Evolutionary conservation across 2,797 vertebrate genomes (phyloP).

Genomic region (Cirrhinus molitorella): DNA sequence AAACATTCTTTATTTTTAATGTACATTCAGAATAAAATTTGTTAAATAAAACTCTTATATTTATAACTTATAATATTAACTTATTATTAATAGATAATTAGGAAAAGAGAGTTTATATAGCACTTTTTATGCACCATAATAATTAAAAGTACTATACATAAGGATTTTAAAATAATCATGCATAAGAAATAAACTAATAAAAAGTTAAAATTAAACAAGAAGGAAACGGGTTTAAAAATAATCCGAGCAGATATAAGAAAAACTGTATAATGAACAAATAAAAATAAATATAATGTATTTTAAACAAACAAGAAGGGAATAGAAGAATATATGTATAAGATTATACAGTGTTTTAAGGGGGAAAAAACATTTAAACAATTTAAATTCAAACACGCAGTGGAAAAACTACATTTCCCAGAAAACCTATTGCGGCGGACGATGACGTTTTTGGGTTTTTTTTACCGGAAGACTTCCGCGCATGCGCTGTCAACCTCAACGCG

Average conservation of each 20-base stretch:
- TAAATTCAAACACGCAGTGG: not conserved
- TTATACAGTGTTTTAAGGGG: not conserved
- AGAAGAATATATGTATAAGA: not conserved
- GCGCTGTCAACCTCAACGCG: constrained; percentile 74
- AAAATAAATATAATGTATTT: not conserved
- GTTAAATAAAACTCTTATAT: not conserved
- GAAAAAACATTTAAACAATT: not conserved
- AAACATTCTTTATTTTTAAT: not conserved
- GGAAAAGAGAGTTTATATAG: not conserved
- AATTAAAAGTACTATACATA: not conserved
- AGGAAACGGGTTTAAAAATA: not conserved
- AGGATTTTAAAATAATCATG: not conserved
- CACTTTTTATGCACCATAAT: not conserved
- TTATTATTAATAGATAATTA: not conserved
- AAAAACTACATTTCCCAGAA: constrained; percentile 47
- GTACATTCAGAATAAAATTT: no score
- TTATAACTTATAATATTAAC: no score
- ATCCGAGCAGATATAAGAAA: not conserved
- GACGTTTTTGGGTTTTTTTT: constrained; percentile 56
- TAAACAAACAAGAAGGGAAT: not conserved
- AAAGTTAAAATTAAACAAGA: not conserved
- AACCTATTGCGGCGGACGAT: constrained; percentile 51
- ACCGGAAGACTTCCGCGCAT: constrained; percentile 76
- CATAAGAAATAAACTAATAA: not conserved
- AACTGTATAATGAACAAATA: not conserved